A percentile compares a stretch with the other conserved stretches of the same genome.
Evolutionary conservation across 2,888 invertebrate genomes (phyloP).

Genomic region (Papilio elwesi): DNA sequence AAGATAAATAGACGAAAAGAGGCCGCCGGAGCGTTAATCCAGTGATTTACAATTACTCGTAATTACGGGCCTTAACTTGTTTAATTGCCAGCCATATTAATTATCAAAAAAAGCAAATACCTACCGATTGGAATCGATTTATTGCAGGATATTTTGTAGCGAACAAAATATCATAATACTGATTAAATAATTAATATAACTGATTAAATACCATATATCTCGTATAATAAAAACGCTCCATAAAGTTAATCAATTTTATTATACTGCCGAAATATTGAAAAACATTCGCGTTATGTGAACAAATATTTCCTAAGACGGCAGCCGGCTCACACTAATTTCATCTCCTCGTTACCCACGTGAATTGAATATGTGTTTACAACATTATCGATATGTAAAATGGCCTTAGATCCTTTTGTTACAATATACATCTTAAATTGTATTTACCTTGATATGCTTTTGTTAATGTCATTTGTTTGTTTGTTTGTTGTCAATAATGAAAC

Average conservation of each 20-base stretch:
- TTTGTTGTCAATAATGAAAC: too few relatives aligned
- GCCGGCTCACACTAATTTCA: background rate
- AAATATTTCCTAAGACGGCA: background rate
- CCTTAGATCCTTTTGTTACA: too few relatives aligned
- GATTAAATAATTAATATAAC: constrained; percentile 47
- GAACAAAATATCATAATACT: constrained; percentile 38
- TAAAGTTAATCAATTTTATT: constrained; percentile 28
- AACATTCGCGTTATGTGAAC: background rate
- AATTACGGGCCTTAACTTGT: constrained; percentile 67
- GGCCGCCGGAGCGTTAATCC: constrained; percentile 64
- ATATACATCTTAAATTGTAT: too few relatives aligned
- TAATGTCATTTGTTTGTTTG: too few relatives aligned
- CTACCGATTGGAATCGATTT: constrained; percentile 55
- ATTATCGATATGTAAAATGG: too few relatives aligned
- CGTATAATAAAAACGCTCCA: constrained; percentile 8
- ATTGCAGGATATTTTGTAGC: constrained; percentile 47
- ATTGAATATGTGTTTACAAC: too few relatives aligned
- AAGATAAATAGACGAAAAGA: constrained; percentile 66
- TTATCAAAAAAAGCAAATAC: constrained; percentile 72
- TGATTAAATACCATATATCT: constrained; percentile 31
- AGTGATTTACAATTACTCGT: constrained; percentile 78
- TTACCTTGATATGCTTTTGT: too few relatives aligned
- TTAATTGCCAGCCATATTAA: constrained; percentile 81
- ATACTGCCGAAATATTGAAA: background rate
- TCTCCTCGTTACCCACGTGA: background rate